Percentiles rank a stretch among this genome's conserved stretches.
Evolutionary conservation across 2,113 vertebrate genomes (phyloP).

Genomic region (Morphnarchus princeps): DNA sequence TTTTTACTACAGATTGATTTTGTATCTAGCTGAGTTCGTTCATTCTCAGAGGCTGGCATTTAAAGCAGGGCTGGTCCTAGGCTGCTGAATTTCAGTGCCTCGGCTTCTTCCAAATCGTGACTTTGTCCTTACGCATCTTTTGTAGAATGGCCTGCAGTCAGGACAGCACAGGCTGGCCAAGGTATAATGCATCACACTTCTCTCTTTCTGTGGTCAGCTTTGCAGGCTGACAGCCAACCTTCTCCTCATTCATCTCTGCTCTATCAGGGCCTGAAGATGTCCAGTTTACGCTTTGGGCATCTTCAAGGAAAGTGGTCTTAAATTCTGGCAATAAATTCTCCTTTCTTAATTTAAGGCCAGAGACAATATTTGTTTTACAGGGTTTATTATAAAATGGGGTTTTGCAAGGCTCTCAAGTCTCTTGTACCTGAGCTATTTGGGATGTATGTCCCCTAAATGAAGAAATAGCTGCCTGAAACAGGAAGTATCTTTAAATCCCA

Average conservation of each 20-base stretch:
- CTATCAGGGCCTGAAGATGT: neutral
- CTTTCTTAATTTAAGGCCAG: neutral
- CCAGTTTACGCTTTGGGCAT: neutral
- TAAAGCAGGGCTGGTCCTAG: neutral
- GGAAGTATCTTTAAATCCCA: neutral
- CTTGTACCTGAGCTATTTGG: neutral
- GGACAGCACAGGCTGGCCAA: neutral
- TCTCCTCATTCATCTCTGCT: neutral
- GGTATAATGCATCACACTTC: neutral
- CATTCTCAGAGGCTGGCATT: neutral
- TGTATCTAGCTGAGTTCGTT: neutral
- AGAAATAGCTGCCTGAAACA: neutral
- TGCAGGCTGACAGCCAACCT: neutral
- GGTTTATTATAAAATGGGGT: neutral
- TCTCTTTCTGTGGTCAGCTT: neutral
- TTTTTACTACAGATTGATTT: neutral
- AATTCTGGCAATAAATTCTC: neutral
- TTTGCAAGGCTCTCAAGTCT: neutral
- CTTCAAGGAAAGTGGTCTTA: neutral
- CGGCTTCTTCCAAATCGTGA: neutral
- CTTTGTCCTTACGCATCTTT: neutral
- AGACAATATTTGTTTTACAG: neutral
- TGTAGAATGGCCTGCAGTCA: neutral
- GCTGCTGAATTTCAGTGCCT: neutral
- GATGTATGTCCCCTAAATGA: neutral